Conservation (phyloP, 2,888 invertebrate genomes). For the Pandemis cinnamomeana region DNA sequence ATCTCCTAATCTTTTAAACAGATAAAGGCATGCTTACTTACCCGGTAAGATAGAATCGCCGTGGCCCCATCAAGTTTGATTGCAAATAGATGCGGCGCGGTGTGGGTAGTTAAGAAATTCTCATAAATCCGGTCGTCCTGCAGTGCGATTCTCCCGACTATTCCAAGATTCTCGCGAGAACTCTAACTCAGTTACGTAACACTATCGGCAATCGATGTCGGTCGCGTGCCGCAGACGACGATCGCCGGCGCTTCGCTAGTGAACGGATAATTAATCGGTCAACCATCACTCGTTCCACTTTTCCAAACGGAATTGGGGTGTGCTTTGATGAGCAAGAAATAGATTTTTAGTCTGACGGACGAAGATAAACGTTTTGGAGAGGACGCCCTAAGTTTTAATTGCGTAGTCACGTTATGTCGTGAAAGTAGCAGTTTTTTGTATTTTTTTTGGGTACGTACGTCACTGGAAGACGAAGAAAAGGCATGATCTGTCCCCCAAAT, state of each 20-base stretch:
- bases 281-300: constrained; percentile 68
- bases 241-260: constrained; percentile 57
- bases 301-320: constrained; percentile 48
- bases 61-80: constrained; percentile 17
- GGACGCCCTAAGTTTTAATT: not conserved
- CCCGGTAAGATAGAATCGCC: not conserved
- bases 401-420: no score
- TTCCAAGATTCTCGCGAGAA: constrained; percentile 54
- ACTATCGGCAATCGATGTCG: constrained; percentile 72
- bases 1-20: not conserved
- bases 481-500: no score
- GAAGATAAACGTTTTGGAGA: constrained; percentile 1
- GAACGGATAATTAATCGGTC: constrained; percentile 81
- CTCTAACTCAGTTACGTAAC: constrained; percentile 54
- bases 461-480: no score
- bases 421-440: no score
- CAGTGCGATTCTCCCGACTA: constrained; percentile 58
- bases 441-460: no score
- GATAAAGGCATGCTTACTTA: not conserved
- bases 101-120: constrained; percentile 37
- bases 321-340: constrained; percentile 27
- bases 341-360: constrained; percentile 29
- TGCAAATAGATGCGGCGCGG: constrained; percentile 13
- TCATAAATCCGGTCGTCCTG: constrained; percentile 43
- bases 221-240: constrained; percentile 63